A percentile compares a stretch with the other conserved stretches of the same genome.
Conservation (phyloP, 2,888 invertebrate species). For the Chymomyza caudatula region DNA sequence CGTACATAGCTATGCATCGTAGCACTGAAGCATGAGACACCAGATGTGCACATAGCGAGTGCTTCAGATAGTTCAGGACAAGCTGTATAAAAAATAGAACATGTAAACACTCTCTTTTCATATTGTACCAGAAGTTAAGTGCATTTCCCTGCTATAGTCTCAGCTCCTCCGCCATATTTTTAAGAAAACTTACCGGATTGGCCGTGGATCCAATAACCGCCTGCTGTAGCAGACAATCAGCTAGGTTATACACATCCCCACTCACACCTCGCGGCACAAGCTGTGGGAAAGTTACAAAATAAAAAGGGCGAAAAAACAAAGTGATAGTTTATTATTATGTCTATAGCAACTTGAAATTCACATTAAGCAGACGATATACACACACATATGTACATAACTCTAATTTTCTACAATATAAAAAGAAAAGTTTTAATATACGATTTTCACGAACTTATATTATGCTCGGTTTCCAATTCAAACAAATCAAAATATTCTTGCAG, state of each 20-base stretch:
- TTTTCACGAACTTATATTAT: too few relatives aligned
- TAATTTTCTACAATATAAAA: too few relatives aligned
- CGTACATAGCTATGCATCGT: constrained; percentile 92
- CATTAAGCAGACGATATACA: too few relatives aligned
- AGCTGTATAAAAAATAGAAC: constrained; percentile 79
- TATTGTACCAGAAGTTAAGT: too few relatives aligned
- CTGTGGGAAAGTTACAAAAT: constrained; percentile 69
- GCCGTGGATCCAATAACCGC: constrained; percentile 95
- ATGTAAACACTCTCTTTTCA: too few relatives aligned
- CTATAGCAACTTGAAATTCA: neutral
- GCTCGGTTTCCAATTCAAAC: constrained; percentile 52
- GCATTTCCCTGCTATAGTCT: too few relatives aligned
- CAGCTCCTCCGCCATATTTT: too few relatives aligned
- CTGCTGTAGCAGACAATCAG: constrained; percentile 95
- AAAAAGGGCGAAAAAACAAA: neutral
- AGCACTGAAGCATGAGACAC: constrained; percentile 94
- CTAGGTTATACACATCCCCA: constrained; percentile 94
- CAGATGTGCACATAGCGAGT: constrained; percentile 92
- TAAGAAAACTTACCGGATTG: constrained; percentile 79
- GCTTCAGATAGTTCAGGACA: constrained; percentile 93
- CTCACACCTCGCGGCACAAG: constrained; percentile 91
- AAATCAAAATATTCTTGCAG: constrained; percentile 13
- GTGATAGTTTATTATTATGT: constrained; percentile 1
- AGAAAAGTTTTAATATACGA: too few relatives aligned
- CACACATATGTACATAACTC: too few relatives aligned